Evolutionary conservation across 2,888 invertebrate species (phyloP).

Genomic region (Pristionchus arcanus): DNA sequence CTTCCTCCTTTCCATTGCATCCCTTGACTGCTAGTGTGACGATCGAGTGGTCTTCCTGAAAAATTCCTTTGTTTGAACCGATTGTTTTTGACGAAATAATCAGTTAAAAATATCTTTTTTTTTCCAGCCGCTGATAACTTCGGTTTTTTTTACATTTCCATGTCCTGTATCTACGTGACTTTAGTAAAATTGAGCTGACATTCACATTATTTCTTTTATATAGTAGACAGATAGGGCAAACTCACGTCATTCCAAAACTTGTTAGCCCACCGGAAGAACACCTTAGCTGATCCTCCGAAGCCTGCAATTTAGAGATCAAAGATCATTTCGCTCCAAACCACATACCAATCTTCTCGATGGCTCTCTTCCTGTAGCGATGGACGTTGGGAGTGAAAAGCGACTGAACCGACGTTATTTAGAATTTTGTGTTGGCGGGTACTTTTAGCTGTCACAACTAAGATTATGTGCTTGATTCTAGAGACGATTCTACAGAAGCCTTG

Average conservation of each 20-base stretch:
- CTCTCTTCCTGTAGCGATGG: slow-evolving; percentile 32
- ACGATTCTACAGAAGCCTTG: background rate
- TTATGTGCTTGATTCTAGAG: background rate
- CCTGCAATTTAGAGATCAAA: slow-evolving; percentile 57
- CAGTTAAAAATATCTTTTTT: too few relatives aligned
- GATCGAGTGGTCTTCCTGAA: slow-evolving; percentile 61
- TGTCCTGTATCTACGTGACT: too few relatives aligned
- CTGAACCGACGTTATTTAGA: too few relatives aligned
- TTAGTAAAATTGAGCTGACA: too few relatives aligned
- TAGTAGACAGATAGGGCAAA: too few relatives aligned
- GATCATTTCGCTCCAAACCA: background rate
- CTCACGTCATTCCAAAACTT: slow-evolving; percentile 73
- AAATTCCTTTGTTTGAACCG: too few relatives aligned
- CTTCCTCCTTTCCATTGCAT: slow-evolving; percentile 61
- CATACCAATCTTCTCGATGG: slow-evolving; percentile 65
- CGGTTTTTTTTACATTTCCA: too few relatives aligned
- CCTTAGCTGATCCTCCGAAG: slow-evolving; percentile 72
- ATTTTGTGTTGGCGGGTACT: too few relatives aligned
- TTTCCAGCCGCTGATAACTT: too few relatives aligned
- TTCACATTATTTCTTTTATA: too few relatives aligned
- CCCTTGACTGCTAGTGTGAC: slow-evolving; percentile 69
- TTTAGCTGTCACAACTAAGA: background rate
- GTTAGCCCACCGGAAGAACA: slow-evolving; percentile 73
- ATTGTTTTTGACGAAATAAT: too few relatives aligned
- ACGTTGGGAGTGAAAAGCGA: slow-evolving; percentile 66